Evolutionary conservation across 2,113 vertebrate species (phyloP).

Genomic region (Urocynchramus pylzowi): DNA sequence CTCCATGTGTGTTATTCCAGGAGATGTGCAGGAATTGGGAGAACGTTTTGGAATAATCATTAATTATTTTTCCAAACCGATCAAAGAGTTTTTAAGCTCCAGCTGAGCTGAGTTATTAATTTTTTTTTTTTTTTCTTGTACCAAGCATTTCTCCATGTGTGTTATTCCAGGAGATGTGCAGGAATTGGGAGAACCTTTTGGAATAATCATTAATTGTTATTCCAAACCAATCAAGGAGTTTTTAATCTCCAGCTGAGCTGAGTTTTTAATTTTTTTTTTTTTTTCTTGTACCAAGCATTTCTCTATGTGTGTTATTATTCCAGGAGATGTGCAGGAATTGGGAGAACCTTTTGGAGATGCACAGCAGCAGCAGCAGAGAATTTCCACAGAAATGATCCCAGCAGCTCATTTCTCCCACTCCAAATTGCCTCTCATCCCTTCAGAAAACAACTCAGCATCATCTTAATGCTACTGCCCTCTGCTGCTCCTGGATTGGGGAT

Average conservation of each 20-base stretch:
- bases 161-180: slow-evolving; percentile 28
- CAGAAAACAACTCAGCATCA: not conserved
- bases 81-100: not conserved
- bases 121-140: slow-evolving; percentile 6
- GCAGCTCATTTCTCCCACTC: not conserved
- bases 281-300: slow-evolving; percentile 1
- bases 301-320: not conserved
- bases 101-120: not conserved
- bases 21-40: not conserved
- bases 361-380: not conserved
- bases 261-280: not conserved
- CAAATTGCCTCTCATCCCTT: not conserved
- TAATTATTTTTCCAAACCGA: no score
- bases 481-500: not conserved
- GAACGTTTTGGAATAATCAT: not conserved
- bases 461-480: slow-evolving; percentile 62
- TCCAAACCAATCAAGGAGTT: not conserved
- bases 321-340: slow-evolving; percentile 1
- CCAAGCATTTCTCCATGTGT: not conserved
- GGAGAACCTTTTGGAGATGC: not conserved
- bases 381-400: not conserved
- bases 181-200: not conserved
- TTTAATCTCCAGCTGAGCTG: slow-evolving; percentile 1
- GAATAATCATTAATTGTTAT: not conserved
- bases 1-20: not conserved